Percentiles rank a stretch among this genome's conserved stretches.
These are phyloP conservation scores for Chrysocyon brachyurus DNA, from an alignment of 2,797 vertebrate genomes.

Conservation along the genomic window DNA sequence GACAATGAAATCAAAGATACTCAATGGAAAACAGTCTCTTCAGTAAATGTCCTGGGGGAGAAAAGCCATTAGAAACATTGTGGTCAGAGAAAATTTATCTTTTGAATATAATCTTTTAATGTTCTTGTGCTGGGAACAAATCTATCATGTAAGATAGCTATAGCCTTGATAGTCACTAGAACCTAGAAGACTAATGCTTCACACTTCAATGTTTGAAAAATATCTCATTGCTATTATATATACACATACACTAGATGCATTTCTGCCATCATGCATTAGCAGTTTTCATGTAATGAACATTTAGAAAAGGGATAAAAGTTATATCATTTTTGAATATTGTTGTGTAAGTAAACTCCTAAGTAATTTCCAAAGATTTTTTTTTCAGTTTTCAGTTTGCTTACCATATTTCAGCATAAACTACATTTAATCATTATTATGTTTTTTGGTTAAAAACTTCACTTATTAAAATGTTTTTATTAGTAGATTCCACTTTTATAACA, in stretches of 20 bases:
- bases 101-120: background rate
- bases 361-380: background rate
- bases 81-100: background rate
- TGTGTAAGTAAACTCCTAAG: background rate
- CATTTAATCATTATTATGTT: background rate
- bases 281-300: background rate
- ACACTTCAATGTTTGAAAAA: background rate
- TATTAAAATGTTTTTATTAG: background rate
- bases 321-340: background rate
- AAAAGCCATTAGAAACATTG: background rate
- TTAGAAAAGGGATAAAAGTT: background rate
- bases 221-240: background rate
- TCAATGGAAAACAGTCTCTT: too few relatives aligned
- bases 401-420: background rate
- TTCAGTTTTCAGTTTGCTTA: background rate
- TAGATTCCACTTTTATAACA: background rate
- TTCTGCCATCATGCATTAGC: background rate
- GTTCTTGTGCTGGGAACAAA: background rate
- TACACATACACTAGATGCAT: background rate
- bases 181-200: background rate
- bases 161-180: background rate
- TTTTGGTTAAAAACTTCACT: background rate
- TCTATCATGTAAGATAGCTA: background rate
- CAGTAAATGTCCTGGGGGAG: background rate
- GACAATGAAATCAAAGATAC: too few relatives aligned